Conservation (phyloP, 1,140 invertebrate species). For the Paraescarpia echinospica region DNA sequence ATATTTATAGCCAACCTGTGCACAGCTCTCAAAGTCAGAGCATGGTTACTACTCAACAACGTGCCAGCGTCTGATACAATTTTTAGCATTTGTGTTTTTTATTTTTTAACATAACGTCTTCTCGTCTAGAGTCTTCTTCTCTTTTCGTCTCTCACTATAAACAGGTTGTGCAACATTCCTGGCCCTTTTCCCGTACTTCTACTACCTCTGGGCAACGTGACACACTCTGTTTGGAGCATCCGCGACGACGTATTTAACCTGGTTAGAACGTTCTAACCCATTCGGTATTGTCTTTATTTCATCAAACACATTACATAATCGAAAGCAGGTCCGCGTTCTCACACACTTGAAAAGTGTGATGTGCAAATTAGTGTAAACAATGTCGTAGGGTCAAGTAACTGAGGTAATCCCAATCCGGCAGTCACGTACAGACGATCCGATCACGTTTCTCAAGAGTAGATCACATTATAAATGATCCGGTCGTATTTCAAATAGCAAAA, state of each 20-base stretch:
- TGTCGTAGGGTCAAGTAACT: background rate
- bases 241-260: too few relatives aligned
- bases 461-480: background rate
- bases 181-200: too few relatives aligned
- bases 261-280: background rate
- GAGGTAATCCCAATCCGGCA: too few relatives aligned
- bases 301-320: background rate
- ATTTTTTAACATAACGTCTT: too few relatives aligned
- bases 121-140: too few relatives aligned
- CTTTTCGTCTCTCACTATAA: too few relatives aligned
- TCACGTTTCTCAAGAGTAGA: background rate
- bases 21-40: background rate
- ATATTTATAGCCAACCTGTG: background rate
- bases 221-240: too few relatives aligned
- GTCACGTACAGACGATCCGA: background rate
- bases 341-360: background rate
- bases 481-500: background rate
- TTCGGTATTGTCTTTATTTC: background rate
- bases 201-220: too few relatives aligned
- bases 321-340: background rate
- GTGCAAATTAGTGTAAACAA: background rate
- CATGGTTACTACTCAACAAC: background rate
- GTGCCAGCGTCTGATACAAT: too few relatives aligned
- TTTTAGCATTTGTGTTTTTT: too few relatives aligned
- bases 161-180: too few relatives aligned